Evolutionary conservation across 2,113 vertebrate genomes (phyloP).

Genomic region (Sarotherodon lohbergeri): DNA sequence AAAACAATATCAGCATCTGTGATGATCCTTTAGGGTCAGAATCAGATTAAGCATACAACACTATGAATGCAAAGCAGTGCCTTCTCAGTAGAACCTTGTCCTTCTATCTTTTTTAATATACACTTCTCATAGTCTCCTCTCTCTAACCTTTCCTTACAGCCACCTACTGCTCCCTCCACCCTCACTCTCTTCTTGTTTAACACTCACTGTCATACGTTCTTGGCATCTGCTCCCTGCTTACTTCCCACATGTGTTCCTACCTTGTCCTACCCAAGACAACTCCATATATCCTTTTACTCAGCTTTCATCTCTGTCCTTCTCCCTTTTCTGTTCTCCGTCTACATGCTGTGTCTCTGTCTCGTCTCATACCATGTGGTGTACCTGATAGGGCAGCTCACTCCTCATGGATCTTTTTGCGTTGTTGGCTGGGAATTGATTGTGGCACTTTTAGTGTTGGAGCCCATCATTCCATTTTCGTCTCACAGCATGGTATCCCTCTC

Average conservation of each 20-base stretch:
- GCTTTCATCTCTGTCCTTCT: conserved; percentile 40
- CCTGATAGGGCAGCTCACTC: conserved; percentile 43
- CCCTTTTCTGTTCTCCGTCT: conserved; percentile 1
- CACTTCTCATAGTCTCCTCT: not conserved
- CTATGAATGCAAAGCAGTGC: not conserved
- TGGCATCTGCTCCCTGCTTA: conserved; percentile 32
- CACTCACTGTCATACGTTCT: conserved; percentile 39
- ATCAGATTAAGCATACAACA: not conserved
- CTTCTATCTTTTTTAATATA: not conserved
- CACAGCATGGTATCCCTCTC: not conserved
- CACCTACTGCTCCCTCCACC: conserved; percentile 34
- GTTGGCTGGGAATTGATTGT: conserved; percentile 8
- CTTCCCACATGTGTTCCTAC: conserved; percentile 28
- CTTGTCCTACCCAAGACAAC: conserved; percentile 6
- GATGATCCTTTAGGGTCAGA: not conserved
- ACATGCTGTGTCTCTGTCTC: conserved; percentile 76
- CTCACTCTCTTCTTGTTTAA: conserved; percentile 46
- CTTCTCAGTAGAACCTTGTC: not conserved
- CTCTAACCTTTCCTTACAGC: conserved; percentile 24
- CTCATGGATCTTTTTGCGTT: conserved; percentile 22
- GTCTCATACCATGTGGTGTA: conserved; percentile 35
- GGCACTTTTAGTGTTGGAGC: not conserved
- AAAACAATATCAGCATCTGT: not conserved
- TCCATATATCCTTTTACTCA: conserved; percentile 33
- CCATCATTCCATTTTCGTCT: not conserved